Evolutionary conservation across 2,113 vertebrate species (phyloP), one percentile per base, ranked within the genome.

Genomic region (Indicator maculatus): DNA sequence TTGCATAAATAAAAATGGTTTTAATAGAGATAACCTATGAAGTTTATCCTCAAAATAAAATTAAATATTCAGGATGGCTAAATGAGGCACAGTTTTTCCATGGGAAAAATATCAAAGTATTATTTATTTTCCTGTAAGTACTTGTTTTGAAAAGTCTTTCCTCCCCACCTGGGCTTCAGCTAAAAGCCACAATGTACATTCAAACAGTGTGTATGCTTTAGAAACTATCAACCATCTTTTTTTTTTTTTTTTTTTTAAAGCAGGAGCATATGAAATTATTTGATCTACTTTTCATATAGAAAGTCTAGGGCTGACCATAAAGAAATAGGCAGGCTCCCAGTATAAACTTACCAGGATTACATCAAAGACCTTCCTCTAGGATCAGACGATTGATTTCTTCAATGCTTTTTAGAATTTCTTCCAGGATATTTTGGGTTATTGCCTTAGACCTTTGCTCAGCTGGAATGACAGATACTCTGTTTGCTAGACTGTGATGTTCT

Each of bases 311-410:
- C 87, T 93, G 83, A 96, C 97, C 97, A 71, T 95, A 93, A 95
- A 95, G 97, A 90, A 89, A 95, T 59, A 96, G 97, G 97, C 97
- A 98, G 86, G 84, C 76, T 97, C 98, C 98, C 97, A 98, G 97
- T 96, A 95, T 96, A 98, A 98, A 98, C 96, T 96, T 95, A 96
- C 76, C 91, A 11, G 86, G 86, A 95, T 95, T 96, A 98, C 97
- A 98, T 98, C 97, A 98, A 98, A 98, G 97, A 80, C 96, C 76
- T 97, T 97, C 94, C 93, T 96, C 97, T 88, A 96, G 96, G 96
- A 97, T 96, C 96, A 96, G 97, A 98, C 95, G 97, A 97, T 90
- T 74, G 87, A 96, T 95, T 98, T 97, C 97, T 97, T 98, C 97
- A 97, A 95, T 96, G 95, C 97, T 82, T 97, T 91, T 97, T 90